Base-by-base conservation (phyloP, 2,888 invertebrate species). In the Gerosis bhagava region DNA sequence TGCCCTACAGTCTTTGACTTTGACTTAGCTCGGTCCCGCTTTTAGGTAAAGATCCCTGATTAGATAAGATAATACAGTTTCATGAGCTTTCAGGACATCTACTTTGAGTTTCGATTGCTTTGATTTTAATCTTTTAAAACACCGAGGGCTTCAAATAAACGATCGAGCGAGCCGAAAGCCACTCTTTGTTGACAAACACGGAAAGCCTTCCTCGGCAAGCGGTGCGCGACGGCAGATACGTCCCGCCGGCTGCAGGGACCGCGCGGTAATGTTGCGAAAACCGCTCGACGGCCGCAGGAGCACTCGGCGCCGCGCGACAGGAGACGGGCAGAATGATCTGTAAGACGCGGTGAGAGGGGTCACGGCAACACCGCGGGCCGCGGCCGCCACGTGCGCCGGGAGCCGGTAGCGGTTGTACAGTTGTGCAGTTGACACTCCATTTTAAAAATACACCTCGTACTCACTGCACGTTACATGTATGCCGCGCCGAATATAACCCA, bases 241-340 rank as follows among this genome's bases (percentile, higher is more conserved):
- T 62, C 57, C 53, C 56, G 53, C 58, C 57, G 51, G 57, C 57
- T 54, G 54, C 53, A 49, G 55, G 61, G 53, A 59, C 61, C 54
- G 57, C 51, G 59, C 66, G 56, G 55, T 52, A 55, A 55, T 65
- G 59, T 51, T 24, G 51, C 49, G 52, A 25, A 32, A 53, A 36
- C 46, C 19, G 41, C 26, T 35, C 43, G 43, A 19, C 37, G 40
- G 35, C 21, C 47, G 36, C 53, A 49, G 53, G 42, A 53, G 28
- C 35, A 37, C 42, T 48, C 28, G n/a, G n/a, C n/a, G n/a, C n/a
- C n/a, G n/a, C n/a, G n/a, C 41, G 50, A 52, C 49, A 56, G 58
- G 55, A 59, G 53, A 57, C 48, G 52, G 43, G 44, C 48, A 45
- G 36, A 52, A 16, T 49, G 15, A 16, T 22, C 53, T 32, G n/a